phyloP scores from a whole-genome alignment of 2,888 invertebrate species.

The Mystacides longicornis region DNA sequence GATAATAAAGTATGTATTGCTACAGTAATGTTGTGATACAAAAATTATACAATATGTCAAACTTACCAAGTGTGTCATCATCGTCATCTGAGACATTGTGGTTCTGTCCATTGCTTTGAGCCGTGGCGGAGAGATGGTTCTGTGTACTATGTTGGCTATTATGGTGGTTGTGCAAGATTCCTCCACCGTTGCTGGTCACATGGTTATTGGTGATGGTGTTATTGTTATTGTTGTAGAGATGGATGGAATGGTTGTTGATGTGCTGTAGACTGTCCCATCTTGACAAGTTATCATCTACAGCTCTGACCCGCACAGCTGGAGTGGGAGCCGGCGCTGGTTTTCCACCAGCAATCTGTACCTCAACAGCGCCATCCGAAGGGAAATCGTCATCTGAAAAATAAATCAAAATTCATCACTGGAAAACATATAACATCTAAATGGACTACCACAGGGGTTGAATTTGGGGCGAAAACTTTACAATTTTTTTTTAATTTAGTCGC shows the following conservation, averaged over 20 bases:
- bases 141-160: neutral
- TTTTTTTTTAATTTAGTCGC: too few species aligned
- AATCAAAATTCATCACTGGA: too few species aligned
- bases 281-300: conserved; percentile 65
- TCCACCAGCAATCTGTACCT: conserved; percentile 66
- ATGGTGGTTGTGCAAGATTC: neutral
- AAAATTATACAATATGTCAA: too few species aligned
- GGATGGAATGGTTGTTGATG: conserved; percentile 30
- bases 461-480: too few species aligned
- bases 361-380: conserved; percentile 77
- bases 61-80: conserved; percentile 13
- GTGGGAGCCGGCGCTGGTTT: conserved; percentile 59
- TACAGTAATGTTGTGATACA: too few species aligned
- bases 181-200: neutral
- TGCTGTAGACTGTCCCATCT: conserved; percentile 74
- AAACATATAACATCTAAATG: too few species aligned
- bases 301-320: conserved; percentile 61
- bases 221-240: conserved; percentile 8
- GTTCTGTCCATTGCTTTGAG: neutral
- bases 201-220: neutral
- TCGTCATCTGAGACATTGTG: conserved; percentile 14
- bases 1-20: too few species aligned
- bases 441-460: too few species aligned
- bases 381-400: conserved; percentile 61
- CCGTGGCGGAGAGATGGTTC: neutral